Base-by-base conservation (phyloP, 2,797 vertebrate genomes). In the Lycodopsis pacificus region DNA sequence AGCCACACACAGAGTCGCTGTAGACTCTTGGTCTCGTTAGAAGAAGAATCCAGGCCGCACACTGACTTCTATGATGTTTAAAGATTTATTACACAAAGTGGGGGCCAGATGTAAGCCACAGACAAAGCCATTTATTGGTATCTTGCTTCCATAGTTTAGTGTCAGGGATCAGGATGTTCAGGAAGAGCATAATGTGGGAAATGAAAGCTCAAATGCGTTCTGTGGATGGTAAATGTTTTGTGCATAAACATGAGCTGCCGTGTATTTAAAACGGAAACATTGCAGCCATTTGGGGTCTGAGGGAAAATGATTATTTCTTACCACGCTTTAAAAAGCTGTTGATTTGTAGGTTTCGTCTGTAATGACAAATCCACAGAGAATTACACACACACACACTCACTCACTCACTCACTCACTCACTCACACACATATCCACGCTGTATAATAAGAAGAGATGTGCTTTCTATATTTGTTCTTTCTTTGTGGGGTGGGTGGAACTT, bases 71-170 rank as follows among this genome's bases (percentile, higher is more conserved):
- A 53, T 34, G 48, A 15, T 53, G 56, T 54, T 67, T 25, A 66
- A 72, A 72, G 62, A 71, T 76, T 40, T 15, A 40, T 38, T 49
- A 58, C 22, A 42, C 17, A 11, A 36, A 51, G 32, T 58, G 9
- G 6, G n/a, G n/a, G 40, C 20, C n/a, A 36, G 51, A 46, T 38
- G 51, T 30, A 5, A 56, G 38, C 19, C 15, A 4, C 38, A 69
- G 19, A 69, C 20, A 10, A 48, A 58, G 51, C 19, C 2, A 34
- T 72, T 54, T 46, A 17, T 25, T 53, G 62, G 25, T 59, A 59
- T 59, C 34, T 51, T 40, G 36, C 63, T 61, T 73, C 46, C 27
- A 72, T 61, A 66, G 66, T 66, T 71, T 49, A 65, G 19, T n/a
- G 38, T 63, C 58, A 27, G 17, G 65, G 44, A 36, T 34, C 58